phyloP scores from a whole-genome alignment of 1,140 invertebrate genomes.

The Caenorhabditis elegans region DNA sequence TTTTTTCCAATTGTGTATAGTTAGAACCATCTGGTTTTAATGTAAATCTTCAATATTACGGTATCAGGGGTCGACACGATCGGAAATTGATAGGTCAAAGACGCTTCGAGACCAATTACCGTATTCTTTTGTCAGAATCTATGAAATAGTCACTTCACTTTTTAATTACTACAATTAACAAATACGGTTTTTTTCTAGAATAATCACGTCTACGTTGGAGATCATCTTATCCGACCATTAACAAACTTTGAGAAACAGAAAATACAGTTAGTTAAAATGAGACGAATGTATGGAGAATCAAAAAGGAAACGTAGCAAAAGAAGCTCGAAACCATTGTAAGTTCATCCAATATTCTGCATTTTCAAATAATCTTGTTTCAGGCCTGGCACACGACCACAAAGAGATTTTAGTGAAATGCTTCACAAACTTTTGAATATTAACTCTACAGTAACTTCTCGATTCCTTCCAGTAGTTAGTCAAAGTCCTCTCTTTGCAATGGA shows the following conservation, averaged over 20 bases:
- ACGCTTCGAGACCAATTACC: too few relatives aligned
- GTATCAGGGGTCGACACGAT: too few relatives aligned
- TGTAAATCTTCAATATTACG: too few relatives aligned
- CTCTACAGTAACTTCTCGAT: conserved; percentile 40
- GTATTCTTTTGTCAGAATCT: too few relatives aligned
- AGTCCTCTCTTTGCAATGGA: conserved; percentile 35
- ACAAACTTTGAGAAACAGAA: conserved; percentile 34
- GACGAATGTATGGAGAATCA: conserved; percentile 1
- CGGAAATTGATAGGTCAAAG: too few relatives aligned
- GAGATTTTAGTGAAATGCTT: conserved; percentile 20
- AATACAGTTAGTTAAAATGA: neutral
- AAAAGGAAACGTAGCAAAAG: neutral
- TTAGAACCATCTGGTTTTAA: too few relatives aligned
- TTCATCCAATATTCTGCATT: neutral
- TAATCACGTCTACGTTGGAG: conserved; percentile 37
- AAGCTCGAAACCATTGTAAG: neutral
- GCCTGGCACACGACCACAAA: neutral
- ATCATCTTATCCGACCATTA: conserved; percentile 14
- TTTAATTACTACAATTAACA: too few relatives aligned
- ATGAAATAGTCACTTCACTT: too few relatives aligned
- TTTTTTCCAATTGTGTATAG: too few relatives aligned
- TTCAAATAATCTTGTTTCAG: neutral
- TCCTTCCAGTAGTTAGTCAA: conserved; percentile 38
- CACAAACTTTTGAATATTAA: conserved; percentile 35
- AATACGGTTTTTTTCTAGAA: conserved; percentile 30